These are phyloP conservation scores for Leucoraja ocellata DNA, from an alignment of 2,797 vertebrate species.

Conservation along the genomic window DNA sequence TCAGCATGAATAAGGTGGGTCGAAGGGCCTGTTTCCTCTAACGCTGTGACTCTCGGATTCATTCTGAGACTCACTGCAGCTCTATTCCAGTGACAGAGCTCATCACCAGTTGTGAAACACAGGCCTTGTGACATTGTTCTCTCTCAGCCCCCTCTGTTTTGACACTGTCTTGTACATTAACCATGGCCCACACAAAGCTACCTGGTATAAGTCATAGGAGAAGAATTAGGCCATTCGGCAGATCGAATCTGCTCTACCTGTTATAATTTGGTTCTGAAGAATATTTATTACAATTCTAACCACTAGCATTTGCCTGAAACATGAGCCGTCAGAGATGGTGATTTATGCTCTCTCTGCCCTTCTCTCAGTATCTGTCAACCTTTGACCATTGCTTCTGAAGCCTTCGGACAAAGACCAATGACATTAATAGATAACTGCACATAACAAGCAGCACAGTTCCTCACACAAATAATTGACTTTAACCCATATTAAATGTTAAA, in stretches of 20 bases:
- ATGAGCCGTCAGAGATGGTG: not conserved
- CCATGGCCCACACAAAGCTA: not conserved
- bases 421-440: slow-evolving; percentile 4
- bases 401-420: not conserved
- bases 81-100: too few relatives aligned
- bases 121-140: too few relatives aligned
- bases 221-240: too few relatives aligned
- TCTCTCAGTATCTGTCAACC: not conserved
- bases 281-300: not conserved
- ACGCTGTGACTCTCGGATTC: too few relatives aligned
- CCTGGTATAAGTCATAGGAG: too few relatives aligned
- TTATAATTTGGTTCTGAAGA: not conserved
- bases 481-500: not conserved
- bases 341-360: not conserved
- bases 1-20: too few relatives aligned
- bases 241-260: too few relatives aligned
- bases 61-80: too few relatives aligned
- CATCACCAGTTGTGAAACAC: too few relatives aligned
- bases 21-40: too few relatives aligned
- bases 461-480: not conserved
- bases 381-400: not conserved
- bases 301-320: not conserved
- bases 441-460: not conserved
- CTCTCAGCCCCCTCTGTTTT: not conserved
- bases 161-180: not conserved